Base-by-base conservation (phyloP, 2,888 invertebrate species). In the Ormia ochracea region DNA sequence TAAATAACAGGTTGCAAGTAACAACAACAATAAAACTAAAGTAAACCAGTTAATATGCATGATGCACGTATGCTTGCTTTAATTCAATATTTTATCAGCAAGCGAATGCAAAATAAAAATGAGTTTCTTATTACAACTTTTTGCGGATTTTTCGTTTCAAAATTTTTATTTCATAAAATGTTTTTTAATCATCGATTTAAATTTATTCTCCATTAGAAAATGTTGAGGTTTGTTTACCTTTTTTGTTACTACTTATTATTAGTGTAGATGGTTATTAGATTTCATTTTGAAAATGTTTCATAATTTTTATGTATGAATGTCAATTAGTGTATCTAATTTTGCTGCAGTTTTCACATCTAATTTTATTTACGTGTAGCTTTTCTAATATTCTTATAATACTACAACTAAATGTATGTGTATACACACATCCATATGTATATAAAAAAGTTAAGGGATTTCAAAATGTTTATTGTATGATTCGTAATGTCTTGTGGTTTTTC, bases 211-310 rank as follows among this genome's bases (percentile, higher is more conserved):
- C 21, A 61, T 73, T 80, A 80, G 80, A 80, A 80, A 80, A 80
- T 76, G 61, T 73, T 38, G 61, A 28, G 61, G 68, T 76, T 73
- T 54, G 26, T 58, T 70, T 66, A 68, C 65, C 72, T 68, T 63
- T 73, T 80, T 63, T 80, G 72, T 80, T 69, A 76, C 80, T 80
- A 72, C 80, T 76, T 80, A 80, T 68, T 56, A 73, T 72, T 75
- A 79, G 59, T 72, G 59, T 70, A 79, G 54, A 79, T 75, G 70
- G 54, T 73, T 69, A 52, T 63, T 59, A 66, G 21, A 17, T 56
- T 28, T 54, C 50, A 31, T 59, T 63, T 73, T 45, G 61, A 52
- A 56, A 76, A 73, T 58, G 56, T 76, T 77, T 68, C 72, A 73
- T 68, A 68, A 66, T 68, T 38, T 52, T 58, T 58, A 63, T 72